These are phyloP conservation scores for Lepus americanus DNA, from an alignment of 2,113 vertebrate species.

Conservation along the genomic window DNA sequence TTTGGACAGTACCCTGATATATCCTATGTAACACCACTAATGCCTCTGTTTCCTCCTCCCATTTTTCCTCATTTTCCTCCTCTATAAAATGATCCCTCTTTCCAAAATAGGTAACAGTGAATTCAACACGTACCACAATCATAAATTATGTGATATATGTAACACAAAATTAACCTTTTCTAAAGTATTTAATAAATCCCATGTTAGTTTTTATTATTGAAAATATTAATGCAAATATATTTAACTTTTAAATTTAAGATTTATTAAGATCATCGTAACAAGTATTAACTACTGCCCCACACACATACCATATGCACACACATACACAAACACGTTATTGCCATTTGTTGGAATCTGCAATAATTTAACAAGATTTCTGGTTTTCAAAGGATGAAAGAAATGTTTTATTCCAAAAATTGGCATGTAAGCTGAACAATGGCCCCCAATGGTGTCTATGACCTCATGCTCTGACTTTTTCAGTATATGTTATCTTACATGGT, in stretches of 20 bases:
- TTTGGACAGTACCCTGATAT: background rate
- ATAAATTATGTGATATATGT: background rate
- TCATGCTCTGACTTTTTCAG: background rate
- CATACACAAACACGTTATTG: background rate
- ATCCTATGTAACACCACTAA: background rate
- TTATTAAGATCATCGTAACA: background rate
- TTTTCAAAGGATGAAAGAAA: background rate
- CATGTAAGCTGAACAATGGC: background rate
- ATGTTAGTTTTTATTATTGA: background rate
- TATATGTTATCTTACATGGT: background rate
- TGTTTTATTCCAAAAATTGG: background rate
- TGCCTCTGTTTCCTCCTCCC: fast-evolving
- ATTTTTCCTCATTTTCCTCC: background rate
- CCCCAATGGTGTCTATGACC: background rate
- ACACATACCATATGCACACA: background rate
- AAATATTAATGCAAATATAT: background rate
- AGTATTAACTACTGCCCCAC: background rate
- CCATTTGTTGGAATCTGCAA: background rate
- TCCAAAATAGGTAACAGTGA: background rate
- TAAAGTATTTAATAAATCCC: background rate
- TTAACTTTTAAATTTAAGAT: background rate
- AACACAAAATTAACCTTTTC: background rate
- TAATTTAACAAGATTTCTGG: background rate
- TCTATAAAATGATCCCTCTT: background rate
- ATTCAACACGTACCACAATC: background rate